phyloP scores from a whole-genome alignment of 1,140 invertebrate species.

The Heliothis virescens region DNA sequence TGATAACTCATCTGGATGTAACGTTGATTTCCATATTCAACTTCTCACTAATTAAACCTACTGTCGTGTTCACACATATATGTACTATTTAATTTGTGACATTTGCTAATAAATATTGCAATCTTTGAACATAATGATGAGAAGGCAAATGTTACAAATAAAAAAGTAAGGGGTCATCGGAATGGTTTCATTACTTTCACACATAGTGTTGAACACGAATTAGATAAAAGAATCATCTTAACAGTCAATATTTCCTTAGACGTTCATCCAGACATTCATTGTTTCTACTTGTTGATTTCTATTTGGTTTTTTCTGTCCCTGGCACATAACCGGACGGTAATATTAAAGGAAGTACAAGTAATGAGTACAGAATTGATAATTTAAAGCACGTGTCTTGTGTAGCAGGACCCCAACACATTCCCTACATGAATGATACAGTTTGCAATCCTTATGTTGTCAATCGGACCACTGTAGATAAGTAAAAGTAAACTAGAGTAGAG shows the following conservation, averaged over 20 bases:
- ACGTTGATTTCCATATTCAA: conserved; percentile 25
- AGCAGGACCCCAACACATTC: conserved; percentile 75
- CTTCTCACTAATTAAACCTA: not conserved
- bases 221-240: not conserved
- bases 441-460: conserved; percentile 72
- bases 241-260: conserved; percentile 14
- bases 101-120: not conserved
- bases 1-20: conserved; percentile 54
- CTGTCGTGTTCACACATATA: not conserved
- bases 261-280: conserved; percentile 58
- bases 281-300: conserved; percentile 76
- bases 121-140: too few species aligned
- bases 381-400: conserved; percentile 83
- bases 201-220: not conserved
- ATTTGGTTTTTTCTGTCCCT: conserved; percentile 78
- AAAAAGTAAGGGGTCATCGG: not conserved
- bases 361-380: conserved; percentile 82
- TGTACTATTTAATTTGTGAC: not conserved
- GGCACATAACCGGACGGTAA: conserved; percentile 79
- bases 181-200: conserved; percentile 10
- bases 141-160: not conserved
- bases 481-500: conserved; percentile 61
- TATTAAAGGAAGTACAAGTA: conserved; percentile 84
- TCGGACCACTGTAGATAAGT: conserved; percentile 69
- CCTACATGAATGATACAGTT: conserved; percentile 65